phyloP scores from a whole-genome alignment of 2,113 vertebrate genomes.

The Isichthys henryi region DNA sequence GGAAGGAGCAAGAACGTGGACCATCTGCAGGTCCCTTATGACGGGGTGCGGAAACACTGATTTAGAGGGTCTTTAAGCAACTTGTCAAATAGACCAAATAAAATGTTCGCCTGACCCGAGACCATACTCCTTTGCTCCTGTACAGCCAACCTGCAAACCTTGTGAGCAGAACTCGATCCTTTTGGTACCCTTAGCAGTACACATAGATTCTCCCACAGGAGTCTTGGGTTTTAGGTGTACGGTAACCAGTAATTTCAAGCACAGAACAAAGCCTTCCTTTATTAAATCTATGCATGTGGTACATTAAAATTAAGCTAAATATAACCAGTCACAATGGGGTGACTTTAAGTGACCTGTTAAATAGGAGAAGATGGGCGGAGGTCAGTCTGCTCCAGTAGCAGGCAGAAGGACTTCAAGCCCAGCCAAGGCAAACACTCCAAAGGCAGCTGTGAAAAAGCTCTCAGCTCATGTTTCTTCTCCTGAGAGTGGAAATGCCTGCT shows the following conservation, averaged over 20 bases:
- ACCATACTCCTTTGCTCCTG: not conserved
- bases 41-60: not conserved
- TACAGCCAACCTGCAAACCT: not conserved
- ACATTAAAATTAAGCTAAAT: not conserved
- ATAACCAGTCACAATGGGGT: not conserved
- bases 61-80: not conserved
- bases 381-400: not conserved
- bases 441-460: not conserved
- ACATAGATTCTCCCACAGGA: not conserved
- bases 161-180: not conserved
- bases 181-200: not conserved
- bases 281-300: not conserved
- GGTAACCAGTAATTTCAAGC: not conserved
- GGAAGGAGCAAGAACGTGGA: not conserved
- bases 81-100: not conserved
- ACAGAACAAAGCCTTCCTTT: not conserved
- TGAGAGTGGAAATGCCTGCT: not conserved
- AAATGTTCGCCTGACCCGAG: not conserved
- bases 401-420: not conserved
- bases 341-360: not conserved
- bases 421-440: constrained; percentile 1
- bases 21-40: not conserved
- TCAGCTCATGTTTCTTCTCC: not conserved
- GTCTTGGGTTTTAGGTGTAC: not conserved
- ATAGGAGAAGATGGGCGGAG: not conserved